phyloP scores from a whole-genome alignment of 30 jellyfish, hydroid and myxozoan species.

The Turritopsis rubra region DNA sequence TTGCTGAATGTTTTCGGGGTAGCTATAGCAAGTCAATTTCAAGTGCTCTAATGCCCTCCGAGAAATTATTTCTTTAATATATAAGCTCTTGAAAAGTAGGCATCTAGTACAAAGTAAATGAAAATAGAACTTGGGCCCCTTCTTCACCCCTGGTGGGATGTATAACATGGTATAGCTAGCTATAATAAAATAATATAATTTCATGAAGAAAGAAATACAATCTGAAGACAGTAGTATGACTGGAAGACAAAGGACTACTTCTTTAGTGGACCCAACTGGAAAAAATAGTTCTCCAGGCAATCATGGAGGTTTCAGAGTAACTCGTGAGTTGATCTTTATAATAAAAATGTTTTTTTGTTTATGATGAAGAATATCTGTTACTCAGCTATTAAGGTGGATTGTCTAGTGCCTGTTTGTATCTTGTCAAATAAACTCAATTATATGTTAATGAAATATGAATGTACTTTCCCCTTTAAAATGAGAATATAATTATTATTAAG shows the following conservation, averaged over 20 bases:
- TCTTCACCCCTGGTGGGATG: neutral
- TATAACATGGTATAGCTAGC: neutral
- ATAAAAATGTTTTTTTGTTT: too few species aligned
- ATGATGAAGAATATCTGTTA: too few species aligned
- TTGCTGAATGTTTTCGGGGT: slow-evolving; percentile 11
- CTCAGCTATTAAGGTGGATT: too few species aligned
- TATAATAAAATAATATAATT: too few species aligned
- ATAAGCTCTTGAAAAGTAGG: neutral
- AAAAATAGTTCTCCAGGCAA: neutral
- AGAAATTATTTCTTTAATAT: too few species aligned
- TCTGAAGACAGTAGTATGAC: neutral
- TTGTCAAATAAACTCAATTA: too few species aligned
- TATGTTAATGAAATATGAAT: too few species aligned
- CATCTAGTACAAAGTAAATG: neutral
- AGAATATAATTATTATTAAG: too few species aligned
- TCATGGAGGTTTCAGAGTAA: slow-evolving; percentile 12
- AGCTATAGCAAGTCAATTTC: neutral
- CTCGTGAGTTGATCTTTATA: neutral
- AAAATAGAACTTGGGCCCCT: neutral
- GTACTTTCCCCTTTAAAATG: too few species aligned
- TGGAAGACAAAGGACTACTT: slow-evolving; percentile 19
- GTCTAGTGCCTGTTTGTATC: too few species aligned
- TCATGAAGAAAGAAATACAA: neutral
- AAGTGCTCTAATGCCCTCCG: neutral
- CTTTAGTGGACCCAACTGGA: slow-evolving; percentile 21